Percentiles rank a stretch among this genome's conserved stretches.
phyloP scores from a whole-genome alignment of 2,797 vertebrate genomes.

The Carduelis carduelis region DNA sequence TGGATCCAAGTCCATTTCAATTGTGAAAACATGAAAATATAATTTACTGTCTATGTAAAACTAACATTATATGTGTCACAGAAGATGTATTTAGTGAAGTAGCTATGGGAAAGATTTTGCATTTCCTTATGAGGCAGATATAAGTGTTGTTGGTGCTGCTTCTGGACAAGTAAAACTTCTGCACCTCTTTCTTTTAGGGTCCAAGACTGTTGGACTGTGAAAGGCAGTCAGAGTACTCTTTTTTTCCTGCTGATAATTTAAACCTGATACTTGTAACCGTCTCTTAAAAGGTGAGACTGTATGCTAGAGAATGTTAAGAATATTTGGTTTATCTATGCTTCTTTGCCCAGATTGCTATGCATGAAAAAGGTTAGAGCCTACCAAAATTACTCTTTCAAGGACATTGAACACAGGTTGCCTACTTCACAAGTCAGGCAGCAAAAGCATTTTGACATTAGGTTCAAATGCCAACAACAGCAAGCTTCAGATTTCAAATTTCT shows the following conservation, averaged over 20 bases:
- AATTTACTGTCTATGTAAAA: not conserved
- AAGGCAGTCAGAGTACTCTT: not conserved
- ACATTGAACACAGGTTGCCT: slow-evolving; percentile 8
- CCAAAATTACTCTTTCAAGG: slow-evolving; percentile 19
- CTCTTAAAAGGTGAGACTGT: not conserved
- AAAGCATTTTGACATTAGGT: slow-evolving; percentile 42
- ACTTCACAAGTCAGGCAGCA: slow-evolving; percentile 39
- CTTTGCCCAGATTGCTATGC: not conserved
- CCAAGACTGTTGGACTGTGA: not conserved
- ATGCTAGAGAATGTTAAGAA: not conserved
- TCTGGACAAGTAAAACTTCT: not conserved
- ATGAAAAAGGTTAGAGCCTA: not conserved
- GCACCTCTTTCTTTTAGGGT: not conserved
- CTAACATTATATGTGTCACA: not conserved
- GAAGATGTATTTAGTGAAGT: not conserved
- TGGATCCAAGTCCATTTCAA: not conserved
- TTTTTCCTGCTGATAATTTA: not conserved
- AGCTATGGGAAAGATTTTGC: not conserved
- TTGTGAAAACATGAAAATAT: not conserved
- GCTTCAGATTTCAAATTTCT: slow-evolving; percentile 46
- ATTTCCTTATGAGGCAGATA: not conserved
- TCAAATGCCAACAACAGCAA: slow-evolving; percentile 31
- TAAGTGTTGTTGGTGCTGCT: not conserved
- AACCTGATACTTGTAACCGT: not conserved
- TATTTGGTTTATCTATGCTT: not conserved